Evolutionary conservation across 2,888 invertebrate species (phyloP).

Genomic region (Drosophila borealis): DNA sequence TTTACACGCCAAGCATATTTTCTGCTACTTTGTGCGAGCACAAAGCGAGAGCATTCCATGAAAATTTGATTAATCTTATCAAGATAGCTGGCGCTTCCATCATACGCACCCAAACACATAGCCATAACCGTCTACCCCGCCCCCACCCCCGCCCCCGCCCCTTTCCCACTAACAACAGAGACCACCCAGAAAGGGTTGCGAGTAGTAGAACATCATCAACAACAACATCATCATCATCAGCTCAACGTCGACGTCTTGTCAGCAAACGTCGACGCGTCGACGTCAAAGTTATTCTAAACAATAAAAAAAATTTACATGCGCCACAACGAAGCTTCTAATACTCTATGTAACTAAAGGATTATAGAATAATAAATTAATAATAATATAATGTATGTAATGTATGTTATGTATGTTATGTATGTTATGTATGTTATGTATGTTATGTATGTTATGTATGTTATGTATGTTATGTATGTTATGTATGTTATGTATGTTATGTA

Average conservation of each 20-base stretch:
- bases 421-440: no score
- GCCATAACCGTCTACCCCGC: conserved; percentile 8
- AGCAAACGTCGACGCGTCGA: conserved; percentile 42
- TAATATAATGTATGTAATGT: no score
- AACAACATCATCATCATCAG: conserved; percentile 38
- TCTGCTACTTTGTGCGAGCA: conserved; percentile 64
- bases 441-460: no score
- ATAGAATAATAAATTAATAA: not conserved
- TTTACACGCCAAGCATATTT: conserved; percentile 80
- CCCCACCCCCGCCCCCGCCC: not conserved
- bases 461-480: no score
- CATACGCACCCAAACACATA: conserved; percentile 51
- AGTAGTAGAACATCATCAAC: conserved; percentile 26
- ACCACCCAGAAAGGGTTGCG: conserved; percentile 55
- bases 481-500: no score
- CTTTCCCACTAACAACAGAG: not conserved
- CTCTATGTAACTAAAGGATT: conserved; percentile 5
- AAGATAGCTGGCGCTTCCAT: conserved; percentile 71
- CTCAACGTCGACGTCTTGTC: conserved; percentile 57
- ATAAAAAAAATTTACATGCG: not conserved
- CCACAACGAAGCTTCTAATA: conserved; percentile 17
- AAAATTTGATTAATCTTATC: conserved; percentile 85
- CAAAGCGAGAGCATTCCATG: conserved; percentile 76
- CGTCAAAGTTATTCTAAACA: conserved; percentile 57
- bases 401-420: no score